These are phyloP conservation scores for Lepidocyrtoides sp. DNA, from an alignment of 2,888 invertebrate species.

Conservation along the genomic window DNA sequence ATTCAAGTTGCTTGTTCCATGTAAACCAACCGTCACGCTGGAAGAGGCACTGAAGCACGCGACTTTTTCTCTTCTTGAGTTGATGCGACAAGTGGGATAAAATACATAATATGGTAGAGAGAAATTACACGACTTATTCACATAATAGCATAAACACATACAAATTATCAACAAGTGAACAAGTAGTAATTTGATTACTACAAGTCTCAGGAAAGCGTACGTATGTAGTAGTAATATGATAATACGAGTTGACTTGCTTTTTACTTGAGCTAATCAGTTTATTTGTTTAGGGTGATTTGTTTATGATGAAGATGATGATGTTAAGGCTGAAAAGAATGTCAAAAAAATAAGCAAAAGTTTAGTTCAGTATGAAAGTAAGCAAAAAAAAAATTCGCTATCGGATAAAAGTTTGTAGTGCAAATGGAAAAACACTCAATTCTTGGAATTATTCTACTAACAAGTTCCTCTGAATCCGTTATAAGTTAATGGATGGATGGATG, in stretches of 20 bases:
- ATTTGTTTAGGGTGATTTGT: conserved; percentile 12
- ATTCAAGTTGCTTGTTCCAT: conserved; percentile 18
- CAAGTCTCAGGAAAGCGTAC: not conserved
- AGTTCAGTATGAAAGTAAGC: too few species aligned
- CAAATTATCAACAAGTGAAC: conserved; percentile 31
- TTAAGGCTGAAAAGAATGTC: conserved; percentile 5
- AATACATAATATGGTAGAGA: not conserved
- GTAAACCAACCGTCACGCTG: conserved; percentile 61
- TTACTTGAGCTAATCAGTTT: conserved; percentile 10
- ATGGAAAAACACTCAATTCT: conserved; percentile 4
- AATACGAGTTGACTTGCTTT: not conserved
- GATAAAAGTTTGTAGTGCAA: not conserved
- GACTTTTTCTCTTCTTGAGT: not conserved
- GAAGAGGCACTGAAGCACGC: conserved; percentile 55
- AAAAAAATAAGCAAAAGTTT: conserved; percentile 16
- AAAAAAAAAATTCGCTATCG: too few species aligned
- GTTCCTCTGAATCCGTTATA: conserved; percentile 3
- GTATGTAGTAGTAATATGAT: not conserved
- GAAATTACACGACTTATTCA: too few species aligned
- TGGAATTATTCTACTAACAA: not conserved
- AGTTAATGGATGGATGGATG: not conserved
- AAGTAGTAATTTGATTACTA: conserved; percentile 26
- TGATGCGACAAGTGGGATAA: not conserved
- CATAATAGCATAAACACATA: not conserved
- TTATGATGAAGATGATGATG: not conserved